phyloP scores from a whole-genome alignment of 1,140 invertebrate species.

The Drosophila takahashii region DNA sequence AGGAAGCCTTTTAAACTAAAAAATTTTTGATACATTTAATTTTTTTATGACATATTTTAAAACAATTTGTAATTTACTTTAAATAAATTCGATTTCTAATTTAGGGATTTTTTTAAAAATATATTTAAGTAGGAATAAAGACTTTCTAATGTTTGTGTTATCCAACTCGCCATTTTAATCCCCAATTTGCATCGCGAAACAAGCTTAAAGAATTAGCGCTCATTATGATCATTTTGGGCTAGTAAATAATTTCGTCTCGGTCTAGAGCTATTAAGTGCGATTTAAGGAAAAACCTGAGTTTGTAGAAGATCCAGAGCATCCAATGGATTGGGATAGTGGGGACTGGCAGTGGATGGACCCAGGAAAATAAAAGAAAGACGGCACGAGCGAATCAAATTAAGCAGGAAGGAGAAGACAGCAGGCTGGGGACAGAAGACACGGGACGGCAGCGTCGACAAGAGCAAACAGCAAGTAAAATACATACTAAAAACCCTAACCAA shows the following conservation, averaged over 20 bases:
- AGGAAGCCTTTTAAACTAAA: too few relatives aligned
- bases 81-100: too few relatives aligned
- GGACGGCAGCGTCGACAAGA: constrained; percentile 46
- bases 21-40: too few relatives aligned
- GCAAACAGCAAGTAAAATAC: constrained; percentile 73
- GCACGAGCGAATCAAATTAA: constrained; percentile 80
- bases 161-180: background rate
- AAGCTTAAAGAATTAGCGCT: constrained; percentile 58
- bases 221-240: constrained; percentile 62
- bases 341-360: constrained; percentile 36
- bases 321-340: constrained; percentile 18
- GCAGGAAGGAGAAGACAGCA: constrained; percentile 44
- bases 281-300: constrained; percentile 32
- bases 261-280: constrained; percentile 63
- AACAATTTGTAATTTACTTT: too few relatives aligned
- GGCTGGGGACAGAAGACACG: constrained; percentile 13
- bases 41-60: too few relatives aligned
- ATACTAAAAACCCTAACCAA: constrained; percentile 80
- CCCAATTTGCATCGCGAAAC: constrained; percentile 10
- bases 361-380: constrained; percentile 31
- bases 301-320: constrained; percentile 42
- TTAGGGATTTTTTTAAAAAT: too few relatives aligned
- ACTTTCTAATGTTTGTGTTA: background rate
- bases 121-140: background rate
- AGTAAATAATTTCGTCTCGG: constrained; percentile 71